Evolutionary conservation across 1,140 invertebrate species (phyloP), one percentile per base, ranked within the genome.

Genomic region (Archivesica marissinica): DNA sequence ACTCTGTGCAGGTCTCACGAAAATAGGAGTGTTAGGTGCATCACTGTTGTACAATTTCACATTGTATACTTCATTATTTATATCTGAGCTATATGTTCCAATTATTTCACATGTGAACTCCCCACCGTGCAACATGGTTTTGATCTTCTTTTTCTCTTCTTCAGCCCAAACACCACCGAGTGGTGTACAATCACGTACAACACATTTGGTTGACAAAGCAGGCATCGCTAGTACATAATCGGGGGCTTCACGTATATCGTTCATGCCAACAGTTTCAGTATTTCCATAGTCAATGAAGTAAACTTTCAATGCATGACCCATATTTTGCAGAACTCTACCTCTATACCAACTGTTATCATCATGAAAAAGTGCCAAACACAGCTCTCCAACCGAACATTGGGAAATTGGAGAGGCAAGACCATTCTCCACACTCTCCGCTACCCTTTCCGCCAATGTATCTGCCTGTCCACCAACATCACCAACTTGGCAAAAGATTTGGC

Each of bases 301-400:
- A 72, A 95, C 92, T 74, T 88, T 87, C 79, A 93, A 88, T 75
- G 87, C 89, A 50, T 41, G 54, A 3, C 75, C 83, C 15, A 64
- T 15, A 39, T 85, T 75, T 78, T 94, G 95, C 2, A 95, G 90
- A 96, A 97, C 96, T 96, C 94, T 72, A 44, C 91, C 94, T 87
- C 94, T 82, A 88, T 97, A 97, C 96, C 97, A 97, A 72, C 95
- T 94, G 35, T 93, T 92, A 93, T 97, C 97, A 86, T 95, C 95
- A 86, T 95, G 95, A 86, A 96, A 97, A 39, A 96, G 93, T 0
- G 97, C 97, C 89, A 96, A 96, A 90, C 97, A 97, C 0, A 96
- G 95, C 35, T 95, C 94, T 4, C 96, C 96, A 47, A 94, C 86
- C 13, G 54, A 47, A 23, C 64, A 70, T 9, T 44, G 15, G 0